phyloP scores from a whole-genome alignment of 2,113 vertebrate species.

The Erythrocercus mccallii region DNA sequence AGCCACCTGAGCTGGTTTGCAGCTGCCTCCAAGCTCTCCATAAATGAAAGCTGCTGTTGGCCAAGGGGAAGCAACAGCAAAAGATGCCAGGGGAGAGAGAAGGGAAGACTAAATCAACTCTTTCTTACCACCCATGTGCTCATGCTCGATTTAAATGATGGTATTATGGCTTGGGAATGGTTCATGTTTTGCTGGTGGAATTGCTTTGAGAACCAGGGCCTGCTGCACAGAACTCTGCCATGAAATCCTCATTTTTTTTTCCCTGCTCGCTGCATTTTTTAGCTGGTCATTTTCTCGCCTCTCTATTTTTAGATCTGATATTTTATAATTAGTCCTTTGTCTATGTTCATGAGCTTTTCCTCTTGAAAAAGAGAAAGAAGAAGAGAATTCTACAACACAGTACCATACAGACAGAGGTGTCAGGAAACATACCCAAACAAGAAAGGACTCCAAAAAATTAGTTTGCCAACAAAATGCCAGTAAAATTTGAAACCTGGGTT shows the following conservation, averaged over 20 bases:
- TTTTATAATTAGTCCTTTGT: constrained; percentile 64
- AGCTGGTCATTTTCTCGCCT: constrained; percentile 24
- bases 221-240: not conserved
- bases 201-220: not conserved
- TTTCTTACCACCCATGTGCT: not conserved
- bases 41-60: not conserved
- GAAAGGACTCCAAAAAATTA: constrained; percentile 63
- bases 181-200: not conserved
- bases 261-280: constrained; percentile 7
- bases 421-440: constrained; percentile 71
- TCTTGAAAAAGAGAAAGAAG: constrained; percentile 11
- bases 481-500: constrained; percentile 73
- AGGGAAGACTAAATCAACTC: not conserved
- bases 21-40: not conserved
- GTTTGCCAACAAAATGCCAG: constrained; percentile 78
- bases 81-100: not conserved
- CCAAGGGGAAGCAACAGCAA: not conserved
- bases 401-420: constrained; percentile 71
- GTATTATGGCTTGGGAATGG: not conserved
- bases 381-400: constrained; percentile 46
- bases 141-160: not conserved
- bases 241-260: not conserved
- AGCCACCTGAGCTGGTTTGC: not conserved
- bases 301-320: constrained; percentile 37
- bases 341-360: constrained; percentile 48